Base-by-base conservation (phyloP, 2,888 invertebrate species). In the Odontocerum albicorne region DNA sequence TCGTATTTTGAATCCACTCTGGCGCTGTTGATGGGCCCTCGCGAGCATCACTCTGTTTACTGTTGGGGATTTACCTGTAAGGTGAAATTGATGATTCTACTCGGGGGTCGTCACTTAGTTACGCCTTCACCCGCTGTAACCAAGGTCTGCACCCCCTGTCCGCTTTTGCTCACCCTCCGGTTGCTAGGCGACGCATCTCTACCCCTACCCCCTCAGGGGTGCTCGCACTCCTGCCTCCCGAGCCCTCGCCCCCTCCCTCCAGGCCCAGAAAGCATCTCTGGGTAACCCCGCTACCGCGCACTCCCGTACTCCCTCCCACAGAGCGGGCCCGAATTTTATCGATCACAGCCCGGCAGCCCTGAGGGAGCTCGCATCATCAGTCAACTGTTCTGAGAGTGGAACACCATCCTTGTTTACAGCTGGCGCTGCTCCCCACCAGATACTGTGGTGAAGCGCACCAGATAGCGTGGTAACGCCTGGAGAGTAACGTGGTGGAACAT, bases 161-260 rank as follows among this genome's bases (percentile, higher is more conserved):
- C 38, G 49, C 80, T 80, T 31, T 31, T 38, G 31, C 22, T 50
- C 38, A 47, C 80, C 80, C 58, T 78, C 78, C 68, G 90, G 90
- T 71, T 90, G 90, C 73, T 90, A 91, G 72, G 90, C 91, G 15
- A 91, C 91, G 21, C 91, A 89, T 17, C 92, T 77, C 15, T 90
- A 90, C 20, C 92, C 91, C 4, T 90, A 86, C 10, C 91, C 89
- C 49, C 92, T 22, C 22, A 7, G 12, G 42, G 15, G 47, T 60
- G 47, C 47, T 46, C 22, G 20, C 45, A 32, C 27, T 22, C 52
- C 42, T n/a, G n/a, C 36, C 16, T 20, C 49, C 35, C 47, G 53
- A 22, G 40, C 74, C 47, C 74, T 75, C 65, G 51, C 53, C 27
- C 40, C 55, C 38, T 45, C 49, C 49, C 44, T 33, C 52, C 52